These are phyloP conservation scores for Campylomormyrus numenius DNA, from an alignment of 2,113 vertebrate genomes.

Conservation along the genomic window DNA sequence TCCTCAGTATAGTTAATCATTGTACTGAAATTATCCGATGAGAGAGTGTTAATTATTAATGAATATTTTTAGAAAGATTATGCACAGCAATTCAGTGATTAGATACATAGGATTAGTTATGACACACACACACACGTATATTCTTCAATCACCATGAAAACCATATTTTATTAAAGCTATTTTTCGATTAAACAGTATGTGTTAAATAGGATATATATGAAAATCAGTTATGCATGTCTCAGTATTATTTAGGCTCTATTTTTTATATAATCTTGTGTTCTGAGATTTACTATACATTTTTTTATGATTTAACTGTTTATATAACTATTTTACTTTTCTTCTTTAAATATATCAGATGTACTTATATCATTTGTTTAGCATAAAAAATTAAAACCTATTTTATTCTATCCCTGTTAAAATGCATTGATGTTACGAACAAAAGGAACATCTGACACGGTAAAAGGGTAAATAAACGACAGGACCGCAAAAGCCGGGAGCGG, in stretches of 20 bases:
- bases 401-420: neutral
- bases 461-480: neutral
- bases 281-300: neutral
- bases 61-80: neutral
- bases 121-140: neutral
- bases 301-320: neutral
- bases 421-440: neutral
- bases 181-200: neutral
- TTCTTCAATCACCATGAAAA: neutral
- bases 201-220: neutral
- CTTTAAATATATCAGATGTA: neutral
- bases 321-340: neutral
- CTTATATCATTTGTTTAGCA: neutral
- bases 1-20: neutral
- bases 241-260: neutral
- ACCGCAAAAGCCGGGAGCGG: neutral
- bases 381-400: neutral
- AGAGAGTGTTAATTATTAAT: neutral
- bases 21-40: neutral
- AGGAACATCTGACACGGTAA: neutral
- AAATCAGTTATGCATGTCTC: neutral
- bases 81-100: conserved; percentile 5
- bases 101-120: neutral
- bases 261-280: neutral
- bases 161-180: neutral